A percentile compares a stretch with the other conserved stretches of the same genome.
Conservation (phyloP, 2,888 invertebrate genomes). For the Uloborus plumipes region DNA sequence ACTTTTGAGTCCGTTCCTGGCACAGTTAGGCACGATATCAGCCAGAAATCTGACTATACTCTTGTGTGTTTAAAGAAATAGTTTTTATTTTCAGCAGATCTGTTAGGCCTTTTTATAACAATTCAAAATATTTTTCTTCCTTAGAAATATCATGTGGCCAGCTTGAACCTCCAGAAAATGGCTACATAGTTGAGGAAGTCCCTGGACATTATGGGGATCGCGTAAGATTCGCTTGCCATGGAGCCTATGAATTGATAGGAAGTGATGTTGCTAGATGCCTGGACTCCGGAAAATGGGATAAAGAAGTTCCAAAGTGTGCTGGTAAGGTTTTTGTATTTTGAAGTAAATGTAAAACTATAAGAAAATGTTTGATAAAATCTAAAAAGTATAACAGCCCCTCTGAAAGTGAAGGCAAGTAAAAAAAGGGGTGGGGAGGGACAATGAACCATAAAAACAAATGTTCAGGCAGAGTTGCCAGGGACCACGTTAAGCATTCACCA, state of each 20-base stretch:
- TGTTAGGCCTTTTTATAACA: too few species aligned
- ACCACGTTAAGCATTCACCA: too few species aligned
- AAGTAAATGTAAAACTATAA: not conserved
- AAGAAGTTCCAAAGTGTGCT: slow-evolving; percentile 36
- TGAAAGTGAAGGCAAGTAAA: not conserved
- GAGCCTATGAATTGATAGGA: slow-evolving; percentile 84
- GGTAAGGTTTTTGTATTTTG: slow-evolving; percentile 21
- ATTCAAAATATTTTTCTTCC: not conserved
- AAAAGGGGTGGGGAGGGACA: not conserved
- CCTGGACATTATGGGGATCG: slow-evolving; percentile 76
- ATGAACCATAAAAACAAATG: too few species aligned
- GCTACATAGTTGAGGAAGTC: slow-evolving; percentile 47
- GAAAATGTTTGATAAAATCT: not conserved
- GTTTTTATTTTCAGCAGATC: too few species aligned
- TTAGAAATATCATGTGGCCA: slow-evolving; percentile 52
- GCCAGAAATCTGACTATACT: too few species aligned
- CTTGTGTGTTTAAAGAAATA: too few species aligned
- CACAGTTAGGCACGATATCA: too few species aligned
- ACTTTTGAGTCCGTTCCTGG: too few species aligned
- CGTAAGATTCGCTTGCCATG: slow-evolving; percentile 84
- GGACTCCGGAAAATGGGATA: slow-evolving; percentile 55
- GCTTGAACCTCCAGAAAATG: slow-evolving; percentile 53
- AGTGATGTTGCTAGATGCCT: slow-evolving; percentile 31
- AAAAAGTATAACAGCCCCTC: not conserved
- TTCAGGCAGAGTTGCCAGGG: too few species aligned